Evolutionary conservation across 2,888 invertebrate genomes (phyloP).

Genomic region (Graphium colonna): DNA sequence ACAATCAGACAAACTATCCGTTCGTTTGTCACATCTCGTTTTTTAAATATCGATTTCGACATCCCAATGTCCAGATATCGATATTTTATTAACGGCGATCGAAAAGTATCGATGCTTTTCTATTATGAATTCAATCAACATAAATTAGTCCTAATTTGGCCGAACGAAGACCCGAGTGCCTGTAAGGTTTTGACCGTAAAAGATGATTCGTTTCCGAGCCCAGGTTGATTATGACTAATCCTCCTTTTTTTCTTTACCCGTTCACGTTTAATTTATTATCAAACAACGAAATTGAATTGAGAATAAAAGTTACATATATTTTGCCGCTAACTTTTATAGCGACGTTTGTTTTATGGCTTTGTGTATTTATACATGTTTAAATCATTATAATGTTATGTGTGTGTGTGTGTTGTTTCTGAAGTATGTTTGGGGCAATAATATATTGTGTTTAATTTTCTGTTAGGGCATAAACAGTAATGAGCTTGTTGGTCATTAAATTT

Average conservation of each 20-base stretch:
- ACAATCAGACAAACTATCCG: no score
- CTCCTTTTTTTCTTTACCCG: slow-evolving; percentile 40
- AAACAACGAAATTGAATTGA: slow-evolving; percentile 26
- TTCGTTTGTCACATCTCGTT: no score
- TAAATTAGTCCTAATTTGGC: slow-evolving; percentile 73
- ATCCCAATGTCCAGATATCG: slow-evolving; percentile 26
- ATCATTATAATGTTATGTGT: slow-evolving; percentile 5
- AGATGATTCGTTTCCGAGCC: slow-evolving; percentile 51
- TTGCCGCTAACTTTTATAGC: slow-evolving; percentile 20
- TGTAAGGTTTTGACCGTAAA: slow-evolving; percentile 46
- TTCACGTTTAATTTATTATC: slow-evolving; percentile 51
- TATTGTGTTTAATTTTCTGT: not conserved
- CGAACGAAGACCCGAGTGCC: slow-evolving; percentile 50
- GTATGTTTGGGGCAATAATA: not conserved
- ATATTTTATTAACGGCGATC: slow-evolving; percentile 43
- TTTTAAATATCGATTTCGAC: not conserved
- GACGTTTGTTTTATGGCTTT: slow-evolving; percentile 19
- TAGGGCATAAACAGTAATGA: not conserved
- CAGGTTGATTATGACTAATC: slow-evolving; percentile 52
- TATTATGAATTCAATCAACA: slow-evolving; percentile 77
- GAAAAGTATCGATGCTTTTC: slow-evolving; percentile 68
- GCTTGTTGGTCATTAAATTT: not conserved
- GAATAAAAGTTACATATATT: slow-evolving; percentile 22
- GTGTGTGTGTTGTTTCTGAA: not conserved
- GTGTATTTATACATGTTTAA: slow-evolving; percentile 11